A percentile compares a stretch with the other conserved stretches of the same genome.
Evolutionary conservation across 2,797 vertebrate species (phyloP).

Genomic region (Micrastur ruficollis): DNA sequence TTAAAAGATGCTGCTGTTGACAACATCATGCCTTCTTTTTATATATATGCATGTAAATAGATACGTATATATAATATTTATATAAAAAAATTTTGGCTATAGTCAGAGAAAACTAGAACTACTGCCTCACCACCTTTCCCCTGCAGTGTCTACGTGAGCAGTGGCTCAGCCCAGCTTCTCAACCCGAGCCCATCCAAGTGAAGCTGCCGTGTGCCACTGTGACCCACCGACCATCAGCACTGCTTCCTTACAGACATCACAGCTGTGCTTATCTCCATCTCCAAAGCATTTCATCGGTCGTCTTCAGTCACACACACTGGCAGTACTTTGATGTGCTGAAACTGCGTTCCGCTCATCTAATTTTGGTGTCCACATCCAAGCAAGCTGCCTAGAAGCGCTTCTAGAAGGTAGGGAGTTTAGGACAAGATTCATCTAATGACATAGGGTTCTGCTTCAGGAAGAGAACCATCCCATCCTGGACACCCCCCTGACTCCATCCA

Average conservation of each 20-base stretch:
- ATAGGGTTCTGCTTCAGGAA: neutral
- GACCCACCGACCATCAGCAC: neutral
- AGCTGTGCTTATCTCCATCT: neutral
- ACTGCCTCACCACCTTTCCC: neutral
- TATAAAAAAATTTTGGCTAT: neutral
- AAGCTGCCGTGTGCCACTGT: neutral
- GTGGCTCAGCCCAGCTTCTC: neutral
- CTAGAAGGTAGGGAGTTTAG: neutral
- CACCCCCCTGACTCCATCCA: neutral
- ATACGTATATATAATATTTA: too few species aligned
- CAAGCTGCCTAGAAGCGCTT: neutral
- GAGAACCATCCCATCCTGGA: neutral
- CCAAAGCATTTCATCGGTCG: neutral
- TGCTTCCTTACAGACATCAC: rapidly evolving
- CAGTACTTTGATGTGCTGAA: neutral
- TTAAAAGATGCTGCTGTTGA: neutral
- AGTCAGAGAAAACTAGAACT: neutral
- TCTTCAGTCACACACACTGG: neutral
- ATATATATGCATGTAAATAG: neutral
- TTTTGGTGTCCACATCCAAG: neutral
- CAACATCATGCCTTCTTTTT: neutral
- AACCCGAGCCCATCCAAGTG: rapidly evolving
- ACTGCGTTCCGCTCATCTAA: rapidly evolving
- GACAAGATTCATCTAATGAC: too few species aligned
- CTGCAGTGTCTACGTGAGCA: rapidly evolving